A percentile compares a stretch with the other conserved stretches of the same genome.
Conservation (phyloP, 2,797 vertebrate species). For the Gorsachius magnificus region DNA sequence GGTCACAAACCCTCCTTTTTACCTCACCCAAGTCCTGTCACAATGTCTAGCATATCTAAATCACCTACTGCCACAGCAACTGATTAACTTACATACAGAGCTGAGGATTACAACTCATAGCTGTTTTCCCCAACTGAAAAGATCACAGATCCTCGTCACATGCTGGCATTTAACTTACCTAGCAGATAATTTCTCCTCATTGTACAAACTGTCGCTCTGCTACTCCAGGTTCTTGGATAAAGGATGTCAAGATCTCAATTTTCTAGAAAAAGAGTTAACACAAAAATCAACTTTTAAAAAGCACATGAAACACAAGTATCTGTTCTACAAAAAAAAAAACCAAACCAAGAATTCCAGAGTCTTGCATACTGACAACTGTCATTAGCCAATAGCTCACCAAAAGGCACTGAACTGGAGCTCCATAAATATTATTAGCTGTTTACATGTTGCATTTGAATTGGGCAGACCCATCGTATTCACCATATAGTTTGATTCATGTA, state of each 20-base stretch:
- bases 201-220: background rate
- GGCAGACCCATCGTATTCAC: background rate
- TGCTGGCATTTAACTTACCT: background rate
- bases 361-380: background rate
- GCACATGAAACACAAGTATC: background rate
- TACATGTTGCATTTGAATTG: background rate
- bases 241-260: background rate
- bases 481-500: background rate
- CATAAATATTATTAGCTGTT: background rate
- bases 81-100: background rate
- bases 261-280: conserved; percentile 18
- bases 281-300: background rate
- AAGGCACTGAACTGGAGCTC: background rate
- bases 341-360: background rate
- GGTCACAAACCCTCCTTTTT: background rate
- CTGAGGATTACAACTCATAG: background rate
- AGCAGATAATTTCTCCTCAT: background rate
- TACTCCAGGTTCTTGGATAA: background rate
- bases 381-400: background rate
- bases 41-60: background rate
- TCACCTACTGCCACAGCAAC: background rate
- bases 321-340: background rate
- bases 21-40: background rate
- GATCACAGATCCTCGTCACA: background rate
- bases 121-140: background rate